These are phyloP conservation scores for Pseudorasbora parva DNA, from an alignment of 2,113 vertebrate genomes.

Conservation along the genomic window DNA sequence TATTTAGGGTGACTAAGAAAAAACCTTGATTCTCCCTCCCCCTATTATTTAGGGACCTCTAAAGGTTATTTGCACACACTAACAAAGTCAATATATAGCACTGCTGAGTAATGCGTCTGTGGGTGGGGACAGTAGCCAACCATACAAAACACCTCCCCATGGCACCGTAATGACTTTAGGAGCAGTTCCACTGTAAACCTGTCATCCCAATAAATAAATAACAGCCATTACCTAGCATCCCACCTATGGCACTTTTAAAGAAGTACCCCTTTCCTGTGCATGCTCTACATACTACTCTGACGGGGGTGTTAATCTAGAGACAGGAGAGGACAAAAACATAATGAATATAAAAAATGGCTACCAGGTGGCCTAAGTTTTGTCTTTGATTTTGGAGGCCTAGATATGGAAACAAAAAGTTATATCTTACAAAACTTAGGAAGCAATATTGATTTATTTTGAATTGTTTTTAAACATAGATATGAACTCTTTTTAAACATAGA, in stretches of 20 bases:
- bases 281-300: conserved; percentile 15
- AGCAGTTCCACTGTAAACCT: conserved; percentile 42
- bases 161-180: conserved; percentile 44
- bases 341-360: conserved; percentile 15
- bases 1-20: not conserved
- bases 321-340: not conserved
- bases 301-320: conserved; percentile 17
- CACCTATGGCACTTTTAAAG: conserved; percentile 16
- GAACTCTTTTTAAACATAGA: too few relatives aligned
- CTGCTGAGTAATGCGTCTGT: conserved; percentile 33
- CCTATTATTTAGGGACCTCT: conserved; percentile 20
- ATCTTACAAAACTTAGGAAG: not conserved
- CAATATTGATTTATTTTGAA: too few relatives aligned
- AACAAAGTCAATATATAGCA: conserved; percentile 16
- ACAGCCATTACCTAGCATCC: conserved; percentile 35
- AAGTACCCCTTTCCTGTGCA: conserved; percentile 1
- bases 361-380: not conserved
- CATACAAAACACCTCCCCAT: conserved; percentile 24
- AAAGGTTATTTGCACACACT: conserved; percentile 38
- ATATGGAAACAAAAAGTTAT: not conserved
- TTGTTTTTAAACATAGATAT: fast-evolving
- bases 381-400: not conserved
- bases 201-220: conserved; percentile 38
- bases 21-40: not conserved
- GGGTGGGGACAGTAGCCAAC: conserved; percentile 5